These are phyloP conservation scores for Lamprotornis superbus DNA, from an alignment of 2,113 vertebrate genomes.

Conservation along the genomic window DNA sequence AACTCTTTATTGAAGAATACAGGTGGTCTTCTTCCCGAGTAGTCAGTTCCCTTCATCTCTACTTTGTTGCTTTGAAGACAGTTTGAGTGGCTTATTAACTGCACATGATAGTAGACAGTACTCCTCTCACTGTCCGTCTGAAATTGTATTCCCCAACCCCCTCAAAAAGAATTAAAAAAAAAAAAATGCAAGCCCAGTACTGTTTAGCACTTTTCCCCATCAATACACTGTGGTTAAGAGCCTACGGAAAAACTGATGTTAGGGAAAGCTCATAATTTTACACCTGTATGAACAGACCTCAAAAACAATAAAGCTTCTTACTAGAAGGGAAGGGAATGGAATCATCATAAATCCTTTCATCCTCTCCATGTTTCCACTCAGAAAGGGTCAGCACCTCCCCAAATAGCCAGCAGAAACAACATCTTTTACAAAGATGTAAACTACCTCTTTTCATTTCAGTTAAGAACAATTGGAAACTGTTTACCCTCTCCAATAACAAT, in stretches of 20 bases:
- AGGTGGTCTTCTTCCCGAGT: not conserved
- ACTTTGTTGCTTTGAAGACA: not conserved
- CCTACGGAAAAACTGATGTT: not conserved
- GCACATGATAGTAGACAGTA: not conserved
- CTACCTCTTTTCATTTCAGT: not conserved
- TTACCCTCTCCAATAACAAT: not conserved
- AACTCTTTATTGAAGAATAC: not conserved
- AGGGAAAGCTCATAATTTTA: not conserved
- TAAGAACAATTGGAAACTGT: not conserved
- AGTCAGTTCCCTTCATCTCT: not conserved
- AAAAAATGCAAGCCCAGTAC: not conserved
- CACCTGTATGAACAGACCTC: not conserved
- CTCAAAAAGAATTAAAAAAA: accelerated
- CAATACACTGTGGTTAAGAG: not conserved
- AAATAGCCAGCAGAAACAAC: not conserved
- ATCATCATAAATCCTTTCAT: not conserved
- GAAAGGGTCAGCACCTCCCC: not conserved
- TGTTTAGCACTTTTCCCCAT: not conserved
- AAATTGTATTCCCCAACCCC: not conserved
- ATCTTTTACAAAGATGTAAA: not conserved
- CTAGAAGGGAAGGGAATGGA: not conserved
- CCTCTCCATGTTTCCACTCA: not conserved
- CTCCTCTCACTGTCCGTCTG: not conserved
- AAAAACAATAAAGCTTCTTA: not conserved
- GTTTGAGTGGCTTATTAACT: not conserved